Percentiles rank a stretch among this genome's conserved stretches.
Conservation (phyloP, 2,888 invertebrate genomes). For the Stenotaenia linearis region DNA sequence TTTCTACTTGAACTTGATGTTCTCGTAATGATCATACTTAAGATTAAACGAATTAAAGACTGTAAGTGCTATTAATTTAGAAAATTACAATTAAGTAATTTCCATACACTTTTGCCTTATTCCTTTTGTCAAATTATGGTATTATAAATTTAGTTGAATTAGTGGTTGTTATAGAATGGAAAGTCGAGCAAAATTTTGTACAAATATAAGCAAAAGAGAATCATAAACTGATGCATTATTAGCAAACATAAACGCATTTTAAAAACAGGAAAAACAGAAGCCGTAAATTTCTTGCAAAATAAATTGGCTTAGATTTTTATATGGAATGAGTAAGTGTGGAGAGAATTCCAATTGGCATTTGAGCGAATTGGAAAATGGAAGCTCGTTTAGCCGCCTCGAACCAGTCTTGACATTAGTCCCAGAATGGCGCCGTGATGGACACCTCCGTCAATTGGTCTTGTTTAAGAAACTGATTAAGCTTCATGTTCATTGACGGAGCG, state of each 20-base stretch:
- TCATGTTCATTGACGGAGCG: conserved; percentile 5
- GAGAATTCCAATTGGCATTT: neutral
- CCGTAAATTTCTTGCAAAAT: neutral
- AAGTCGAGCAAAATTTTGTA: too few species aligned
- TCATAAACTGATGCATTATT: too few species aligned
- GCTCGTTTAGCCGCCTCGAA: neutral
- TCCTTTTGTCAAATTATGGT: too few species aligned
- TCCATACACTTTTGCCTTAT: too few species aligned
- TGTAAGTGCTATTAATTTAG: too few species aligned
- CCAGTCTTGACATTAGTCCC: neutral
- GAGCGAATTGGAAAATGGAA: neutral
- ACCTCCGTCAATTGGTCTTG: neutral
- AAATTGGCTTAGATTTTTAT: neutral
- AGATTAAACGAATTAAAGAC: too few species aligned
- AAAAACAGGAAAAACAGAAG: neutral
- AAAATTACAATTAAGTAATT: too few species aligned
- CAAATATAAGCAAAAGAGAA: too few species aligned
- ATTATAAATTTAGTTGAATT: too few species aligned
- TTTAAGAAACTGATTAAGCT: conserved; percentile 16
- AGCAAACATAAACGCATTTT: neutral
- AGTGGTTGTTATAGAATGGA: too few species aligned
- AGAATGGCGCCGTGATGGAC: neutral
- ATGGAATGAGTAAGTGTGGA: neutral
- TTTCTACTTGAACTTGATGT: neutral
- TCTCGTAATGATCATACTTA: too few species aligned